A percentile compares a stretch with the other conserved stretches of the same genome.
phyloP scores from a whole-genome alignment of 2,113 vertebrate genomes.

The Pardalotus punctatus region DNA sequence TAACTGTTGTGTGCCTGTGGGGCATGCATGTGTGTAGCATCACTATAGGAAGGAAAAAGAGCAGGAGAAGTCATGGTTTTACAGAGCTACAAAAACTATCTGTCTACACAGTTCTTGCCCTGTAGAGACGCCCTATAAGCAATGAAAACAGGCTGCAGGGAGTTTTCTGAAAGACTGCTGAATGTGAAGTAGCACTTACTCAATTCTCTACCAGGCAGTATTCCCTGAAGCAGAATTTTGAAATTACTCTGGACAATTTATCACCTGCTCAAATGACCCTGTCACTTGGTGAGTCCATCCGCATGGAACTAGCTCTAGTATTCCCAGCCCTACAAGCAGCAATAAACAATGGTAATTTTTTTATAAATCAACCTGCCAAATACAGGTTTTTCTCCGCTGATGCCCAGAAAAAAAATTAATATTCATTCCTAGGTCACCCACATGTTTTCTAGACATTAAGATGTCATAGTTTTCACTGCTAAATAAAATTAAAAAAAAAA shows the following conservation, averaged over 20 bases:
- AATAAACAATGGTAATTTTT: background rate
- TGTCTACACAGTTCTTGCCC: background rate
- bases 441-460: background rate
- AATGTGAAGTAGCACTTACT: background rate
- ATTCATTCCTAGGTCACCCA: background rate
- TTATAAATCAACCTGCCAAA: background rate
- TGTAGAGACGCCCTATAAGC: background rate
- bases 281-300: background rate
- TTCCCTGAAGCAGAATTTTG: background rate
- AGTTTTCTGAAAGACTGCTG: background rate
- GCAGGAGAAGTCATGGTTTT: background rate
- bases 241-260: conserved; percentile 26
- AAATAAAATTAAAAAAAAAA: background rate
- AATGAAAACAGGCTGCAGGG: background rate
- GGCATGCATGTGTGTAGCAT: no score
- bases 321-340: background rate
- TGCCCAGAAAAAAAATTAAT: background rate
- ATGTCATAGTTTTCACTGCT: background rate
- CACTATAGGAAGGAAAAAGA: background rate
- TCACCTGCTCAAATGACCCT: background rate
- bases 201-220: background rate
- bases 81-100: background rate
- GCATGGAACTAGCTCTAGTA: background rate
- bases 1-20: background rate
- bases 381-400: background rate